These are phyloP conservation scores for Cinclus mexicanus DNA, from an alignment of 2,113 vertebrate genomes.

Conservation along the genomic window DNA sequence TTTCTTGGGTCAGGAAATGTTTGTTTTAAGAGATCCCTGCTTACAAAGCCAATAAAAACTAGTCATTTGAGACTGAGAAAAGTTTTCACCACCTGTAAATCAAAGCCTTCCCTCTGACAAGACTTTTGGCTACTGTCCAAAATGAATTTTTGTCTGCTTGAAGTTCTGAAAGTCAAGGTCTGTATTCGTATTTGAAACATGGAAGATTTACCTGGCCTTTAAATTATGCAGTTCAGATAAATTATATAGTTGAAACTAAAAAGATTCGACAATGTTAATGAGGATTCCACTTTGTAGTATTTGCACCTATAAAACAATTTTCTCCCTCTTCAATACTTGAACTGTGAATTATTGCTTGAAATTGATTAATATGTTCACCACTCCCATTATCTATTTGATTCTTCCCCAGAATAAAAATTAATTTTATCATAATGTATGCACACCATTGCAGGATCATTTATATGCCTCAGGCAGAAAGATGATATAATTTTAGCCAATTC, in stretches of 20 bases:
- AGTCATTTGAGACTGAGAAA: background rate
- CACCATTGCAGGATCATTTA: background rate
- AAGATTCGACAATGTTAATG: constrained; percentile 30
- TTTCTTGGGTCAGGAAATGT: background rate
- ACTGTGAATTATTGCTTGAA: constrained; percentile 35
- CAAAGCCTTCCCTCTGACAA: background rate
- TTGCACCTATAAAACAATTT: constrained; percentile 51
- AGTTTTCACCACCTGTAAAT: background rate
- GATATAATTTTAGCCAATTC: constrained; percentile 35
- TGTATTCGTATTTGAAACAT: constrained; percentile 23
- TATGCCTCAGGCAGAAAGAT: constrained; percentile 24
- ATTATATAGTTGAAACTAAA: constrained; percentile 10
- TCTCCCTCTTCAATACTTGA: constrained; percentile 22
- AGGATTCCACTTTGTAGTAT: constrained; percentile 43
- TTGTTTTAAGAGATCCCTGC: background rate
- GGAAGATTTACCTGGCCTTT: constrained; percentile 36
- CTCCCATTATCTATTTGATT: constrained; percentile 15
- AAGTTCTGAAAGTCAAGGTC: background rate
- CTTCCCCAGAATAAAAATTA: constrained; percentile 11
- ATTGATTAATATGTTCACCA: constrained; percentile 55
- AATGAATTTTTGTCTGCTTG: background rate
- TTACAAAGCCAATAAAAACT: constrained; percentile 24
- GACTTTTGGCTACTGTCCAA: background rate
- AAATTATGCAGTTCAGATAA: constrained; percentile 43
- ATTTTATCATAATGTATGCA: constrained; percentile 31